phyloP scores from a whole-genome alignment of 2,797 vertebrate species.

The Anguilla obscura region DNA sequence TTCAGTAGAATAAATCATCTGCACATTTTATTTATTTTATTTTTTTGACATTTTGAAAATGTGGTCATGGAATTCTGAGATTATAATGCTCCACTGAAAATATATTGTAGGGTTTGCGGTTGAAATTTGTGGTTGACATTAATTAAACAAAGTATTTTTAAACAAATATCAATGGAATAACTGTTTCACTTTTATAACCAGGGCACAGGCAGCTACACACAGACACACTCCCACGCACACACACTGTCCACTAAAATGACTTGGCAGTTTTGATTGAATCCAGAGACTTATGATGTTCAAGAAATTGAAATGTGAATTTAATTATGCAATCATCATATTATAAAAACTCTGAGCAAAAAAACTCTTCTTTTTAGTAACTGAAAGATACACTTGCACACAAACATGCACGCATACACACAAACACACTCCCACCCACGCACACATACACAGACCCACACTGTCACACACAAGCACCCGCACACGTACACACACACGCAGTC shows the following conservation, averaged over 20 bases:
- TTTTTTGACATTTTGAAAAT: background rate
- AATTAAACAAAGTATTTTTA: no score
- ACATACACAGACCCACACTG: constrained; percentile 36
- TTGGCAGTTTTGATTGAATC: background rate
- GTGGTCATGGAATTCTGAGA: background rate
- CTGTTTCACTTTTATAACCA: no score
- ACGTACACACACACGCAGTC: background rate
- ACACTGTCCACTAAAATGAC: background rate
- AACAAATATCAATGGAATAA: background rate
- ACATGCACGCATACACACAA: constrained; percentile 27
- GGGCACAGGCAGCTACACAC: no score
- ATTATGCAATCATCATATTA: constrained; percentile 54
- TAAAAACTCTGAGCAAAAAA: constrained; percentile 56
- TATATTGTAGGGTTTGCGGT: background rate
- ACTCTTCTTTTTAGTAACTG: constrained; percentile 30
- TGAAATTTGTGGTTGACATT: background rate
- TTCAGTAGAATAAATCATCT: background rate
- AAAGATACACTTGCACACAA: constrained; percentile 29
- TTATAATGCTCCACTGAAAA: background rate
- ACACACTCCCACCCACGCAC: constrained; percentile 9
- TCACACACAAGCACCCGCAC: background rate
- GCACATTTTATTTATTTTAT: background rate
- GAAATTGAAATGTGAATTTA: constrained; percentile 52
- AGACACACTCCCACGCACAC: no score
- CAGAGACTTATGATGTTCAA: background rate